phyloP scores from a whole-genome alignment of 2,113 vertebrate genomes.

The Scortum barcoo region DNA sequence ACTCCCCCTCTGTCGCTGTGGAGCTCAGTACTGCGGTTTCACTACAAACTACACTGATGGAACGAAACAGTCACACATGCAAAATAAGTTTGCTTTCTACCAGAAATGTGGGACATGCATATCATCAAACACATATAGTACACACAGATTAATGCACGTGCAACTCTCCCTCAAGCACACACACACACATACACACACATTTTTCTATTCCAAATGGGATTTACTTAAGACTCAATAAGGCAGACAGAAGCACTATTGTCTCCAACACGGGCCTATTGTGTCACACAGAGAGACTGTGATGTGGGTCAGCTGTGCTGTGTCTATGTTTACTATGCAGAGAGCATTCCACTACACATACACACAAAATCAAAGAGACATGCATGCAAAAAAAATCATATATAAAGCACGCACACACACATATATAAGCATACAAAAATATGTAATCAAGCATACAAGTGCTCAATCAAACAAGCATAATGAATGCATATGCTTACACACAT shows the following conservation, averaged over 20 bases:
- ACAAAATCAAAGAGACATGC: constrained; percentile 16
- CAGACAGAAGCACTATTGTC: constrained; percentile 73
- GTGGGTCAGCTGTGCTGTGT: constrained; percentile 44
- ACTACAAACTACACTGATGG: constrained; percentile 48
- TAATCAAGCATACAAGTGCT: constrained; percentile 17
- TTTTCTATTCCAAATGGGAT: constrained; percentile 67
- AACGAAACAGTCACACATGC: constrained; percentile 18
- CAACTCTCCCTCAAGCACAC: constrained; percentile 28
- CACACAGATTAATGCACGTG: constrained; percentile 48
- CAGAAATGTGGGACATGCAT: constrained; percentile 36
- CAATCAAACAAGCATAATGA: constrained; percentile 19
- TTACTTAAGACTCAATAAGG: constrained; percentile 73
- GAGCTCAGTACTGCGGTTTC: constrained; percentile 48
- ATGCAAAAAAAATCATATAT: constrained; percentile 2
- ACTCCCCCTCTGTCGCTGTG: constrained; percentile 41
- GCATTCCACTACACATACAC: constrained; percentile 30
- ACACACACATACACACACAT: constrained; percentile 43
- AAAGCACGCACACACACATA: neutral
- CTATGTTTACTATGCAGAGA: constrained; percentile 59
- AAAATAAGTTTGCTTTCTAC: constrained; percentile 30
- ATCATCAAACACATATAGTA: constrained; percentile 20
- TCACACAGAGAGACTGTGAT: constrained; percentile 50
- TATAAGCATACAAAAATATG: constrained; percentile 1
- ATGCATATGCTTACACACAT: constrained; percentile 20
- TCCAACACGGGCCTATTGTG: constrained; percentile 72